These are phyloP conservation scores for Epizoanthus ramosus DNA, from an alignment of 92 coral and sea anemone genomes.

Conservation along the genomic window DNA sequence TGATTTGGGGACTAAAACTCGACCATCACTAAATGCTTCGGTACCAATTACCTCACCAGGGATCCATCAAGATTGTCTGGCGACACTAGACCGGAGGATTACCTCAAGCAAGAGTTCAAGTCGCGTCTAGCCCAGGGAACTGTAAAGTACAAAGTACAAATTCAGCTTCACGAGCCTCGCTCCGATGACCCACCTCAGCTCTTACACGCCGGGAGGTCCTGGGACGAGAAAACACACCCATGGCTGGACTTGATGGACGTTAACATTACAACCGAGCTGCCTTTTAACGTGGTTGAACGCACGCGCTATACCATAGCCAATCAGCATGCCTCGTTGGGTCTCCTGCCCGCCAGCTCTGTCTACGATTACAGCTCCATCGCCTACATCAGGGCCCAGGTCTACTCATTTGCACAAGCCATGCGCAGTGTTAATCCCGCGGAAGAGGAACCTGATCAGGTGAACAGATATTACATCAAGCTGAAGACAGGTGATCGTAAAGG, in stretches of 20 bases:
- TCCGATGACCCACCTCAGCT: slow-evolving; percentile 64
- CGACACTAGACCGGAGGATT: slow-evolving; percentile 62
- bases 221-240: slow-evolving; percentile 67
- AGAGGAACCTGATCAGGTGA: slow-evolving; percentile 25
- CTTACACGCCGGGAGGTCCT: slow-evolving; percentile 59
- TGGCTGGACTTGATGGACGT: slow-evolving; percentile 76
- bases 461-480: slow-evolving; percentile 56
- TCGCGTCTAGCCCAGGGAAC: slow-evolving; percentile 61
- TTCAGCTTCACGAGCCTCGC: slow-evolving; percentile 61
- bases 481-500: slow-evolving; percentile 66
- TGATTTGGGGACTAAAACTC: no score
- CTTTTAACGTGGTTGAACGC: slow-evolving; percentile 39
- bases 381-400: slow-evolving; percentile 44
- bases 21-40: no score
- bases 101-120: slow-evolving; percentile 62
- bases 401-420: slow-evolving; percentile 19
- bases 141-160: slow-evolving; percentile 63
- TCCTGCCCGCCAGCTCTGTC: slow-evolving; percentile 64
- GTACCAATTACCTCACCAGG: slow-evolving; percentile 20
- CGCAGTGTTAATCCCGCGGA: slow-evolving; percentile 13
- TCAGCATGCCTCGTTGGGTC: slow-evolving; percentile 47
- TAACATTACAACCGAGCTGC: slow-evolving; percentile 51
- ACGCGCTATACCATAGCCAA: slow-evolving; percentile 50
- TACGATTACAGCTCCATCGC: slow-evolving; percentile 63
- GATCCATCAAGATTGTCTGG: slow-evolving; percentile 8